Evolutionary conservation across 1,140 invertebrate genomes (phyloP).

Genomic region (Pantala flavescens): DNA sequence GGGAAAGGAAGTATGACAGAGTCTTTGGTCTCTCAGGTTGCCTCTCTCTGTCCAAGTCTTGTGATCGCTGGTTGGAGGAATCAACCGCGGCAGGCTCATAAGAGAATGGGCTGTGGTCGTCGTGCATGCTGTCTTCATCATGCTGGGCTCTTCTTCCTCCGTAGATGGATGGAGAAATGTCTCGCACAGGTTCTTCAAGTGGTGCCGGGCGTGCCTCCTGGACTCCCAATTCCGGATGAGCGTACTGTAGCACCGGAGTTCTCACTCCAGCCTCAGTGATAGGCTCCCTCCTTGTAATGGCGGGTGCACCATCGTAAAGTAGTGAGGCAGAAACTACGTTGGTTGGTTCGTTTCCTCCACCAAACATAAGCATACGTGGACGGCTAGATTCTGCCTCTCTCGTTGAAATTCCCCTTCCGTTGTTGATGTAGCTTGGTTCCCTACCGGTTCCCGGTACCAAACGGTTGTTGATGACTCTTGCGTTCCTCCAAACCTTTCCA

Average conservation of each 20-base stretch:
- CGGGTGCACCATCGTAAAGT: neutral
- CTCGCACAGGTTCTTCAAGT: neutral
- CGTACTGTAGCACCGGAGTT: conserved; percentile 62
- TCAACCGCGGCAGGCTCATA: conserved; percentile 29
- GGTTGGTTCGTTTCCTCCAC: neutral
- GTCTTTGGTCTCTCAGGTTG: neutral
- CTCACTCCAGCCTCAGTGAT: conserved; percentile 41
- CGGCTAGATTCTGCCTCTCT: conserved; percentile 3
- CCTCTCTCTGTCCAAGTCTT: neutral
- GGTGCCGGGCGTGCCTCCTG: conserved; percentile 46
- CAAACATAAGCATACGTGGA: neutral
- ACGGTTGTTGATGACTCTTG: conserved; percentile 70
- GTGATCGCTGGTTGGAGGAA: neutral
- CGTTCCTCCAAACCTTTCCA: conserved; percentile 67
- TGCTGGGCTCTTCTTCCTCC: conserved; percentile 7
- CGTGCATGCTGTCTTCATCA: conserved; percentile 26
- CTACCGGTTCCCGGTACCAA: conserved; percentile 39
- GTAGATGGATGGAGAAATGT: neutral
- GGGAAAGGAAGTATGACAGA: neutral
- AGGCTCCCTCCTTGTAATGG: conserved; percentile 21
- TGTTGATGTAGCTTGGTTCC: neutral
- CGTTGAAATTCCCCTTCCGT: neutral
- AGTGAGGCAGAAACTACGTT: neutral
- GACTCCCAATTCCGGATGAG: conserved; percentile 63
- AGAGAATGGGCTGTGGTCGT: conserved; percentile 34